Evolutionary conservation across 30 jellyfish, hydroid and myxozoan species (phyloP).

Genomic region (Rhopilema esculentum): DNA sequence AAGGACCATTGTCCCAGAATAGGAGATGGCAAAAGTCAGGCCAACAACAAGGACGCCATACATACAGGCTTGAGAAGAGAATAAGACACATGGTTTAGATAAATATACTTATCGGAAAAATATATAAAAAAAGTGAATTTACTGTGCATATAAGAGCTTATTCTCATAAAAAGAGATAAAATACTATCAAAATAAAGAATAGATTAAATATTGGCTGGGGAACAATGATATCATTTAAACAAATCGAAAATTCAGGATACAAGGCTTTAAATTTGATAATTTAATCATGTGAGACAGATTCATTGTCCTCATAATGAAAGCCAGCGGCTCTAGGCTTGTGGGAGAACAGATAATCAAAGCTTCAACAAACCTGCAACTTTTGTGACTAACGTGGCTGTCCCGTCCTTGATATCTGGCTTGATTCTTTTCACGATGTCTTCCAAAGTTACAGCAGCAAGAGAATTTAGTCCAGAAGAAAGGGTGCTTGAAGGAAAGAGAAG

Average conservation of each 20-base stretch:
- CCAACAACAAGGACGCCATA: conserved; percentile 33
- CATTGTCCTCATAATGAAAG: too few species aligned
- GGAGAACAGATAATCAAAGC: not conserved
- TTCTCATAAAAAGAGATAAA: too few species aligned
- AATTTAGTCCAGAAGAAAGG: conserved; percentile 73
- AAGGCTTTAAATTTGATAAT: too few species aligned
- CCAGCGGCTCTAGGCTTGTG: not conserved
- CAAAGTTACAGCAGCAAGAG: conserved; percentile 71
- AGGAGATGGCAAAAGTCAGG: conserved; percentile 37
- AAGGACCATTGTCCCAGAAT: conserved; percentile 65
- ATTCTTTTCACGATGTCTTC: conserved; percentile 61
- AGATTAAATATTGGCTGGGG: too few species aligned
- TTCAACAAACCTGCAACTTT: conserved; percentile 13
- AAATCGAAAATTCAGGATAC: too few species aligned
- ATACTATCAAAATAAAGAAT: too few species aligned
- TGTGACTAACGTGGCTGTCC: conserved; percentile 25
- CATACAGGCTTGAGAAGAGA: not conserved
- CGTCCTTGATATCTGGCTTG: conserved; percentile 37
- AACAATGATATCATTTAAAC: too few species aligned
- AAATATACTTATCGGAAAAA: not conserved
- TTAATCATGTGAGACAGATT: too few species aligned
- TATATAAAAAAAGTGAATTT: not conserved
- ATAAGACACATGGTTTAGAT: not conserved
- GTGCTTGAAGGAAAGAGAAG: conserved; percentile 40
- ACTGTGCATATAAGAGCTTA: too few species aligned